Evolutionary conservation across 2,113 vertebrate species (phyloP).

Genomic region (Mystacornis crossleyi): DNA sequence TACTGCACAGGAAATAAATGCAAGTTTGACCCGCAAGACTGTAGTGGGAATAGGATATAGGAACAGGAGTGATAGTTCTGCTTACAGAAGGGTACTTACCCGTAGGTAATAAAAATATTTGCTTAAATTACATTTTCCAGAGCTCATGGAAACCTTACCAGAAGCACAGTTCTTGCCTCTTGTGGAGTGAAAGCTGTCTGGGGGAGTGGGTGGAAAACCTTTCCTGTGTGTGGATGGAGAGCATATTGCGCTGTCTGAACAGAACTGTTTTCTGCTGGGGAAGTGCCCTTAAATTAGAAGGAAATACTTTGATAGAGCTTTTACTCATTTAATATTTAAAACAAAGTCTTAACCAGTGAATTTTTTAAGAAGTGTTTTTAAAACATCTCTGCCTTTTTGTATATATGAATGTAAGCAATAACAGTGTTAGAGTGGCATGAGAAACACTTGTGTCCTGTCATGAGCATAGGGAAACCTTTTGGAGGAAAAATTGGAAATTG

Average conservation of each 20-base stretch:
- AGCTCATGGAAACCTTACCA: background rate
- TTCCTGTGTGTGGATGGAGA: conserved; percentile 18
- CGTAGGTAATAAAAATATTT: background rate
- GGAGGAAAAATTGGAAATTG: background rate
- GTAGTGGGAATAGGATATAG: background rate
- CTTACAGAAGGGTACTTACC: background rate
- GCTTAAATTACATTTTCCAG: background rate
- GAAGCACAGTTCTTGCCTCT: background rate
- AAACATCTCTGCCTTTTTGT: background rate
- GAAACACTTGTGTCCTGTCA: background rate
- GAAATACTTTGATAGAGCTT: background rate
- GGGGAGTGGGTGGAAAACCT: conserved; percentile 48
- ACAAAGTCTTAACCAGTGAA: background rate
- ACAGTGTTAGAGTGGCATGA: fast-evolving
- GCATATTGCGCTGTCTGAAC: conserved; percentile 57
- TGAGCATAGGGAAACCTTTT: background rate
- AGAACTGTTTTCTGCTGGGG: conserved; percentile 13
- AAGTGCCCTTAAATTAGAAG: background rate
- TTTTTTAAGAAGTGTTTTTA: background rate
- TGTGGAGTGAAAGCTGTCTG: conserved; percentile 50
- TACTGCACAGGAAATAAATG: background rate
- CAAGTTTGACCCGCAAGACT: background rate
- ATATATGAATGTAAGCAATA: fast-evolving
- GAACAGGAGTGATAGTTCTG: background rate
- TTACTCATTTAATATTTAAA: background rate